A percentile compares a stretch with the other conserved stretches of the same genome.
These are phyloP conservation scores for Pholis gunnellus DNA, from an alignment of 2,113 vertebrate genomes.

Conservation along the genomic window DNA sequence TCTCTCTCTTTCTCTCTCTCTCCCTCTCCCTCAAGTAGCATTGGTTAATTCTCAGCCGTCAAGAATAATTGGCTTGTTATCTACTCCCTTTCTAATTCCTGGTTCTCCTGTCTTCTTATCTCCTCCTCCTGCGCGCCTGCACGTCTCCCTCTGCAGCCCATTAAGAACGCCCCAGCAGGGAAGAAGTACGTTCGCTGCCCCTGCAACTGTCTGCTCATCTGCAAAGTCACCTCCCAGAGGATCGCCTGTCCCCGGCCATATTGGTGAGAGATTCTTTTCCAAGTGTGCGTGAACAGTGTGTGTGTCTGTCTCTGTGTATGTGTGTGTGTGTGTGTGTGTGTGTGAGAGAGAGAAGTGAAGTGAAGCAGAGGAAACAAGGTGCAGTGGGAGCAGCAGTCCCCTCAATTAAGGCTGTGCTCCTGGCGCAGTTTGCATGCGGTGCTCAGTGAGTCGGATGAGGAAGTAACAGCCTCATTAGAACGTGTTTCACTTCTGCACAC, in stretches of 20 bases:
- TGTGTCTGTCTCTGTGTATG: slow-evolving; percentile 8
- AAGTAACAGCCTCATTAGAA: slow-evolving; percentile 66
- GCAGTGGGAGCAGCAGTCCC: slow-evolving; percentile 58
- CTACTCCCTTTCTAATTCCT: slow-evolving; percentile 27
- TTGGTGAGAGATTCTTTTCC: slow-evolving; percentile 83
- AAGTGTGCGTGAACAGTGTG: background rate
- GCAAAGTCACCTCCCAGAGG: slow-evolving; percentile 93
- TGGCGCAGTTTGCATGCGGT: slow-evolving; percentile 50
- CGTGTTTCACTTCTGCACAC: slow-evolving; percentile 39
- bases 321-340: background rate
- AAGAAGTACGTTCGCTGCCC: slow-evolving; percentile 94
- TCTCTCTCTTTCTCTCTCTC: background rate
- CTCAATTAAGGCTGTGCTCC: slow-evolving; percentile 64
- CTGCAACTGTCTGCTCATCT: slow-evolving; percentile 94
- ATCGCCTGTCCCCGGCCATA: slow-evolving; percentile 92
- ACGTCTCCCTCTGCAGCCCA: slow-evolving; percentile 85
- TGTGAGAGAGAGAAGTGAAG: slow-evolving; percentile 16
- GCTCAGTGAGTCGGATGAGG: slow-evolving; percentile 59
- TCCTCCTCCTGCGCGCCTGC: slow-evolving; percentile 18
- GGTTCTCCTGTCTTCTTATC: slow-evolving; percentile 36
- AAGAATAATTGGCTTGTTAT: slow-evolving; percentile 67
- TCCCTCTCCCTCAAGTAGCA: background rate
- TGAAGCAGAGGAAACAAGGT: slow-evolving; percentile 59
- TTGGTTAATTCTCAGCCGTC: slow-evolving; percentile 47
- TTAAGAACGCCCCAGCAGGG: slow-evolving; percentile 92